Percentiles rank a stretch among this genome's conserved stretches.
Evolutionary conservation across 2,113 vertebrate genomes (phyloP).

Genomic region (Gorsachius goisagi): DNA sequence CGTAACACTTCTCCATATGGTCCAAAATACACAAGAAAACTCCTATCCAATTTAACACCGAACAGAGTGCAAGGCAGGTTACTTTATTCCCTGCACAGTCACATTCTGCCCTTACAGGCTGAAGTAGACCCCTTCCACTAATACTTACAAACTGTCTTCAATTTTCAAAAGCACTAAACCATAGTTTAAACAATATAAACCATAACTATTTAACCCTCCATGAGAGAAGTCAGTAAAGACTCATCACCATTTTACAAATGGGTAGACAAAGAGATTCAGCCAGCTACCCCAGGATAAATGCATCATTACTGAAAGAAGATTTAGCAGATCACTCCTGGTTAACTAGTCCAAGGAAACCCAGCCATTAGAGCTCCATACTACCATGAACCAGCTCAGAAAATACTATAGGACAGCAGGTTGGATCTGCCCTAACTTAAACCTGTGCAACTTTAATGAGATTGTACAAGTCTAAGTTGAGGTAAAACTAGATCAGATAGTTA

Average conservation of each 20-base stretch:
- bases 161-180: background rate
- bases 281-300: background rate
- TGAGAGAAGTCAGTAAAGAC: background rate
- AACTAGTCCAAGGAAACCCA: background rate
- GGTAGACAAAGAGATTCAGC: background rate
- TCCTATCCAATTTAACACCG: background rate
- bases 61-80: background rate
- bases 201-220: background rate
- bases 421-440: background rate
- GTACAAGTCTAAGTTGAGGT: background rate
- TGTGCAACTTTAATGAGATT: rapidly evolving
- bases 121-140: background rate
- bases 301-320: background rate
- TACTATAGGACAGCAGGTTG: background rate
- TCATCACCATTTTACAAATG: background rate
- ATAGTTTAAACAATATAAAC: background rate
- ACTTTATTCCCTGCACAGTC: background rate
- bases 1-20: background rate
- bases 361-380: background rate
- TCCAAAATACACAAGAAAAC: background rate
- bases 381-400: background rate
- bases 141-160: background rate
- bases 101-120: background rate
- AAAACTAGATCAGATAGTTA: background rate
- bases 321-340: background rate